These are phyloP conservation scores for Graphium colonna DNA, from an alignment of 2,888 invertebrate species.

Conservation along the genomic window DNA sequence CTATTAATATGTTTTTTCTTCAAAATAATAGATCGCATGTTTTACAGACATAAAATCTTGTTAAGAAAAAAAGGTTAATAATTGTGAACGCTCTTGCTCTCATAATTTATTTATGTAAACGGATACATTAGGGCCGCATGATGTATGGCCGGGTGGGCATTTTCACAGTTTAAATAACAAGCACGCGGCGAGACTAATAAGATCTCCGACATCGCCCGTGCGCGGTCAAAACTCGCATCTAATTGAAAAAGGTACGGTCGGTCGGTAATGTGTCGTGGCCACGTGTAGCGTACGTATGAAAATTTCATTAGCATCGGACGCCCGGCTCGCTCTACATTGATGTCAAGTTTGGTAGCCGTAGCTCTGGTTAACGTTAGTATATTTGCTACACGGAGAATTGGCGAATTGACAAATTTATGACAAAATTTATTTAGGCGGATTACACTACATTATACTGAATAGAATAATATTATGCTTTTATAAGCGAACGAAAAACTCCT, in stretches of 20 bases:
- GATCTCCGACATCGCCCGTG: not conserved
- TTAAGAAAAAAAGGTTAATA: too few relatives aligned
- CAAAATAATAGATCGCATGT: too few relatives aligned
- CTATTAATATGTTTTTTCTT: too few relatives aligned
- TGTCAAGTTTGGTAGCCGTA: not conserved
- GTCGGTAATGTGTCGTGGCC: slow-evolving; percentile 29
- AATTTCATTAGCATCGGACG: slow-evolving; percentile 60
- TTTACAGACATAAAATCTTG: too few relatives aligned
- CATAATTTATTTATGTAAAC: not conserved
- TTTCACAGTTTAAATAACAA: not conserved
- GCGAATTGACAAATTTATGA: too few relatives aligned
- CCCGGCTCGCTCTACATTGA: slow-evolving; percentile 23
- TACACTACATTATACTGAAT: too few relatives aligned
- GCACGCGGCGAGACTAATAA: slow-evolving; percentile 5
- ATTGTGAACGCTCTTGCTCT: too few relatives aligned
- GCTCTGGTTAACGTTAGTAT: slow-evolving; percentile 28
- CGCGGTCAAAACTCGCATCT: slow-evolving; percentile 15
- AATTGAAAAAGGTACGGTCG: slow-evolving; percentile 13
- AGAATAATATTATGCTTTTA: too few relatives aligned
- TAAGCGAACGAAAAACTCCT: too few relatives aligned
- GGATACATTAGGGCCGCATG: not conserved
- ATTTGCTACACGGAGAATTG: slow-evolving; percentile 26
- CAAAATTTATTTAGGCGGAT: too few relatives aligned
- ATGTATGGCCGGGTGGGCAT: not conserved
- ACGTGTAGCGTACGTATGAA: slow-evolving; percentile 53